phyloP scores from a whole-genome alignment of 37 sponge, comb jelly and placozoan species.

The Aplysina aerophoba region DNA sequence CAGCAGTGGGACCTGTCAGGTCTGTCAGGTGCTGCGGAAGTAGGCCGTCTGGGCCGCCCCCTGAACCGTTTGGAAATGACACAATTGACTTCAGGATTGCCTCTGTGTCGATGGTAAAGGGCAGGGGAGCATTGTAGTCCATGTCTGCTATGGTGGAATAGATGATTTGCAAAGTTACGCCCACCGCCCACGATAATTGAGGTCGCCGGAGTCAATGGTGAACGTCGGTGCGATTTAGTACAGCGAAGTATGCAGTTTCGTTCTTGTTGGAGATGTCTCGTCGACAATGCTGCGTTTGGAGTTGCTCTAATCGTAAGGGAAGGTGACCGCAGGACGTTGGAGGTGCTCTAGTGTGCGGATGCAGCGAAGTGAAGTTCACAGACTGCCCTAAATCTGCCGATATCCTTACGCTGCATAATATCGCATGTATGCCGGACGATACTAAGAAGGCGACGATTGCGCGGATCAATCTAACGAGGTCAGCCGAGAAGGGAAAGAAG shows the following conservation, averaged over 20 bases:
- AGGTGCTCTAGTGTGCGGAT: constrained; percentile 7
- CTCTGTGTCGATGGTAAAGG: too few relatives aligned
- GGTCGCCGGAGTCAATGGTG: constrained; percentile 22
- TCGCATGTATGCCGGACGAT: constrained; percentile 33
- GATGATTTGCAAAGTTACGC: constrained; percentile 27
- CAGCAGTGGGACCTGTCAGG: neutral
- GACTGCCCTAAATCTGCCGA: constrained; percentile 38
- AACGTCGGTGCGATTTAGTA: neutral
- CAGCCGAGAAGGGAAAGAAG: constrained; percentile 1
- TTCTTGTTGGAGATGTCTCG: constrained; percentile 29
- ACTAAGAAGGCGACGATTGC: neutral
- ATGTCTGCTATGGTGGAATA: too few relatives aligned
- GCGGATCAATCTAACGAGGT: constrained; percentile 38
- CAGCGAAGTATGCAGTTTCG: constrained; percentile 6
- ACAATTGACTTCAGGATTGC: neutral
- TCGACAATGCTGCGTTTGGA: constrained; percentile 50
- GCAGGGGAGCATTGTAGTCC: too few relatives aligned
- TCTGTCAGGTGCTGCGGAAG: neutral
- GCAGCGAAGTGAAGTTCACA: neutral
- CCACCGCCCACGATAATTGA: constrained; percentile 30
- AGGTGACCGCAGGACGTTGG: constrained; percentile 40
- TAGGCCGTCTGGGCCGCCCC: constrained; percentile 1
- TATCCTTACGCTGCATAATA: constrained; percentile 33
- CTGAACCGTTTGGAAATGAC: neutral
- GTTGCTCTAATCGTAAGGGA: constrained; percentile 41